Base-by-base conservation (phyloP, 2,888 invertebrate genomes). In the Lochmaea capreae region DNA sequence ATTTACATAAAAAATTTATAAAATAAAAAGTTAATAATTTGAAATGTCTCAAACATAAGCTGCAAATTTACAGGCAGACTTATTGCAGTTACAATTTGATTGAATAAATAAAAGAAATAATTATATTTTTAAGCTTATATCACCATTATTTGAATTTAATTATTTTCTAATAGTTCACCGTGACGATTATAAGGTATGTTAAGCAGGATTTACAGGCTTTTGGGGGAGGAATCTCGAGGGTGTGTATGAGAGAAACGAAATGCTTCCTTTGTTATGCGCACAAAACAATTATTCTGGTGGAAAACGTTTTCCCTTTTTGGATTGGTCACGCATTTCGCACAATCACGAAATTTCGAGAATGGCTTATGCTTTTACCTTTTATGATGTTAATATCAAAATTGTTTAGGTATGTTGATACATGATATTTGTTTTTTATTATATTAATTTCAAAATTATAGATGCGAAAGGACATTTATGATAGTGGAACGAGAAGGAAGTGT, bases 231-330 rank as follows among this genome's bases (percentile, higher is more conserved):
- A 63, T 52, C 52, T 26, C 42, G 43, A 65, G 71, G 71, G 71
- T 78, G 79, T 73, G 77, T 70, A 62, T 74, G 67, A 67, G 77
- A 79, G 77, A 81, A 79, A 79, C 77, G 76, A 78, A 80, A 82
- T 82, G 80, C 82, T 80, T 79, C 84, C 82, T 83, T 86, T 86
- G 85, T 86, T 86, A 77, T 80, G 81, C 79, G 82, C 81, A 87
- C 86, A 86, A 87, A 86, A 87, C 86, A 87, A 87, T 87, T 86
- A 86, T 85, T 85, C 86, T 86, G 85, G 85, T 85, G 86, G 85
- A 86, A 86, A 85, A 83, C 84, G 83, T 83, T 81, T 83, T 84
- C 85, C 84, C 84, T 85, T 83, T 83, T 81, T 81, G 83, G 84
- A 85, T 85, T 86, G 85, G 85, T 83, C 80, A 85, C 84, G 85